Base-by-base conservation (phyloP, 2,888 invertebrate species). In the Cryptocheilus praepositus region DNA sequence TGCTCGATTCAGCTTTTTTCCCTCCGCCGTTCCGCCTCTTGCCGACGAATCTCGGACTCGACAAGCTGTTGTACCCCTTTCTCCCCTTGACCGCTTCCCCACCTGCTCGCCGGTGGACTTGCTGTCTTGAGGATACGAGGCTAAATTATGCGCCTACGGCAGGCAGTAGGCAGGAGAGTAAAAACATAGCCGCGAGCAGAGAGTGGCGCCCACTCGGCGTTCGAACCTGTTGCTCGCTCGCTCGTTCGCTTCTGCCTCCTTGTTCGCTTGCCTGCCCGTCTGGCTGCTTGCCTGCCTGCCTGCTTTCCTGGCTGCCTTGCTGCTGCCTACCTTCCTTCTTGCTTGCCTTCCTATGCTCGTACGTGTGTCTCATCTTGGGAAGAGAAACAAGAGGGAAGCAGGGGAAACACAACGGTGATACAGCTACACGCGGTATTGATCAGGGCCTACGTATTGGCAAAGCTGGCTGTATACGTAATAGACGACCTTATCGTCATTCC, bases 161-260 rank as follows among this genome's bases (percentile, higher is more conserved):
- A 66, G 64, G 63, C 64, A 69, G 61, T 44, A 65, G 57, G 54
- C 51, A 51, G 56, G 44, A 53, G 68, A 79, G 79, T 80, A 81
- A 79, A 82, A 83, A 81, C 76, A 67, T 79, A 75, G 84, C 83
- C 81, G 77, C 75, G 73, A 75, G 83, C 76, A 71, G 80, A 75
- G 77, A 83, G 83, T 84, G 85, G 85, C 85, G 85, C 85, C 85
- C 85, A 83, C 83, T 85, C 80, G 83, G 80, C 83, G 83, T 78
- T 77, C 76, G 71, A 80, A 76, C 78, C 76, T 77, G 81, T 79
- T 77, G 74, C 36, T 36, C 73, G 25, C 45, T 28, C 43, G 21
- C 25, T 5, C 13, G 25, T 7, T 19, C 28, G 15, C 36, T 36
- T 36, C 36, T 36, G 13, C 36, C 36, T 36, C 36, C 52, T 25